phyloP scores from a whole-genome alignment of 2,797 vertebrate genomes.

The Xiphorhynchus erythropygius region DNA sequence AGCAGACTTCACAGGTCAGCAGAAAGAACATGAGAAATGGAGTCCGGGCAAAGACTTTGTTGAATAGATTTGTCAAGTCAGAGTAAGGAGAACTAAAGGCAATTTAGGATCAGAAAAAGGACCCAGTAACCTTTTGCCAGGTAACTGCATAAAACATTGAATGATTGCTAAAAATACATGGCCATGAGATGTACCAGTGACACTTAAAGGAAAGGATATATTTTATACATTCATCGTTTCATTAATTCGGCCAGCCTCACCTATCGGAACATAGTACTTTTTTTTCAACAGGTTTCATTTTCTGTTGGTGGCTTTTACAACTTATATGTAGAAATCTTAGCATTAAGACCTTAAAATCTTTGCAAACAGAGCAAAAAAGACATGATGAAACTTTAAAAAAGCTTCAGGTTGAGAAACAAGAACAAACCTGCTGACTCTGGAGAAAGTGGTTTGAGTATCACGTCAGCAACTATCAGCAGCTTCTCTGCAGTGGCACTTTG shows the following conservation, averaged over 20 bases:
- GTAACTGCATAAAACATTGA: neutral
- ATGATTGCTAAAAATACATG: neutral
- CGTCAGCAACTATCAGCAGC: conserved; percentile 7
- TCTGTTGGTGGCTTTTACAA: neutral
- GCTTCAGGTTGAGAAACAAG: neutral
- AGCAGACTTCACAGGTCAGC: neutral
- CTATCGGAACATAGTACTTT: neutral
- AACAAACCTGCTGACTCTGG: conserved; percentile 19
- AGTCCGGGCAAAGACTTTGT: neutral
- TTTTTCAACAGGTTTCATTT: neutral
- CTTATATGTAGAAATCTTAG: neutral
- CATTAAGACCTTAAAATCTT: neutral
- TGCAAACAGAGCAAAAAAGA: neutral
- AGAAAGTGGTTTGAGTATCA: conserved; percentile 5
- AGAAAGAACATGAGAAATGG: neutral
- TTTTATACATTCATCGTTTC: neutral
- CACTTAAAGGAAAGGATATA: neutral
- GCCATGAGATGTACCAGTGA: neutral
- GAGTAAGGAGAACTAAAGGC: neutral
- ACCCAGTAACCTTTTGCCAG: neutral
- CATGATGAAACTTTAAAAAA: neutral
- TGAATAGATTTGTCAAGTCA: neutral
- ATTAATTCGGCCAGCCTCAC: neutral
- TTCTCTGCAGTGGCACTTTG: neutral
- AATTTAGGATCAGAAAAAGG: neutral